Conservation (phyloP, 30 jellyfish, hydroid and myxozoan species). For the Phacellophora camtschatica region DNA sequence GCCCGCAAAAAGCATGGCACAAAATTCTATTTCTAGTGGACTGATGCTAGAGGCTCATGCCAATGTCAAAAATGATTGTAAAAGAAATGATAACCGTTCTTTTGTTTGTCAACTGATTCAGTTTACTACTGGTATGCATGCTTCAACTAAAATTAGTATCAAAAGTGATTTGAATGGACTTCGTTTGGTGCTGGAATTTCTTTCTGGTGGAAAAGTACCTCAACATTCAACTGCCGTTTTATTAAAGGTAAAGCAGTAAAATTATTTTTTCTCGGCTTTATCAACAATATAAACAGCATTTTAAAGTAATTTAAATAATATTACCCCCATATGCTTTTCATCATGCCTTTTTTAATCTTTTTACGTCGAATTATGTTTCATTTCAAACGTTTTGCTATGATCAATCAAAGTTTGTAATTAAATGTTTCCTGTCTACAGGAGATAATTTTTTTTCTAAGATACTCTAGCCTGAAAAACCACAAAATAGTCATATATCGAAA, state of each 20-base stretch:
- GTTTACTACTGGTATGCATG: conserved; percentile 54
- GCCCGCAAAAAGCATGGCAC: conserved; percentile 31
- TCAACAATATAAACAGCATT: no score
- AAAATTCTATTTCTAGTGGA: conserved; percentile 20
- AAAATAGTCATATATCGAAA: no score
- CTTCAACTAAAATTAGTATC: conserved; percentile 17
- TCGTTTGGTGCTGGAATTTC: conserved; percentile 12
- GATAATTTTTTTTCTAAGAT: no score
- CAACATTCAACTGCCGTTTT: conserved; percentile 4
- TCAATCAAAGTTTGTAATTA: no score
- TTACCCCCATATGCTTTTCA: no score
- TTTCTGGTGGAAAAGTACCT: conserved; percentile 44
- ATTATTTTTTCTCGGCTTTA: no score
- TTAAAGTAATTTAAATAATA: no score
- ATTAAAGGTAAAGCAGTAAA: conserved; percentile 36
- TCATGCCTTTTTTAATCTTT: no score
- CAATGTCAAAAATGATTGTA: conserved; percentile 42
- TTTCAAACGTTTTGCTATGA: no score
- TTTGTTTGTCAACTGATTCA: conserved; percentile 53
- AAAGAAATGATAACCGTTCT: conserved; percentile 48
- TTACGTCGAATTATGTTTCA: no score
- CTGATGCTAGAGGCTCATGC: conserved; percentile 46
- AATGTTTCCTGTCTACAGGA: no score
- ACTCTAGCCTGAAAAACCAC: no score
- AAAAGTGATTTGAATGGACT: conserved; percentile 24